Percentiles rank a stretch among this genome's conserved stretches.
Conservation (phyloP, 2,113 vertebrate genomes). For the Takifugu bimaculatus region DNA sequence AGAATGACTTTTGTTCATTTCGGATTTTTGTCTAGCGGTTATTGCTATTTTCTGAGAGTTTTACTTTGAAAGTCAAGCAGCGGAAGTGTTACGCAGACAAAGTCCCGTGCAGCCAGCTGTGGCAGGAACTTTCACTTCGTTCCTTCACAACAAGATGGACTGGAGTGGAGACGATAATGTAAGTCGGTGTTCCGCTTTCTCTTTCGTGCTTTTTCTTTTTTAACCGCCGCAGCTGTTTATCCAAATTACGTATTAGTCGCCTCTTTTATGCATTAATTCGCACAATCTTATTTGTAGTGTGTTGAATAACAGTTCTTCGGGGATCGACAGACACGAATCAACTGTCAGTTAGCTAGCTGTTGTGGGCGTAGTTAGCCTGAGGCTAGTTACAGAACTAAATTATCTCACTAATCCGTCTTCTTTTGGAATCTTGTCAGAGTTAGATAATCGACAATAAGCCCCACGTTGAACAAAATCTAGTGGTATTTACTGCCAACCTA, state of each 20-base stretch:
- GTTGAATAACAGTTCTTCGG: not conserved
- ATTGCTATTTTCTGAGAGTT: not conserved
- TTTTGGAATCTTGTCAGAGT: too few relatives aligned
- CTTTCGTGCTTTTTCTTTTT: not conserved
- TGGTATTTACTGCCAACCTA: too few relatives aligned
- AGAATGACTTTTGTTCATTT: too few relatives aligned
- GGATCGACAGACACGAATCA: not conserved
- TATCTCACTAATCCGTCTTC: too few relatives aligned
- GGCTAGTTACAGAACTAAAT: too few relatives aligned
- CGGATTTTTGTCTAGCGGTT: too few relatives aligned
- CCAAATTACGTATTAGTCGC: too few relatives aligned
- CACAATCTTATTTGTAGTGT: too few relatives aligned
- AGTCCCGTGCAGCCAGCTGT: not conserved
- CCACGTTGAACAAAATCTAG: too few relatives aligned
- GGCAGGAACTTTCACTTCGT: slow-evolving; percentile 27
- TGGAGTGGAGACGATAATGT: slow-evolving; percentile 63
- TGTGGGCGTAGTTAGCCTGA: not conserved
- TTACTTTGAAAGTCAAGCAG: slow-evolving; percentile 37
- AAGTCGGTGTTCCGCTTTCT: slow-evolving; percentile 19
- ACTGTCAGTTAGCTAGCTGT: not conserved
- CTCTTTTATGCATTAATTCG: not conserved
- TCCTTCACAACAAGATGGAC: slow-evolving; percentile 65
- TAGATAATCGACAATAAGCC: too few relatives aligned
- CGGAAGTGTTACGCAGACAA: slow-evolving; percentile 23
- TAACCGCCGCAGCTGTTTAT: not conserved